Base-by-base conservation (phyloP, 2,888 invertebrate species). In the Oxycera nigricornis region DNA sequence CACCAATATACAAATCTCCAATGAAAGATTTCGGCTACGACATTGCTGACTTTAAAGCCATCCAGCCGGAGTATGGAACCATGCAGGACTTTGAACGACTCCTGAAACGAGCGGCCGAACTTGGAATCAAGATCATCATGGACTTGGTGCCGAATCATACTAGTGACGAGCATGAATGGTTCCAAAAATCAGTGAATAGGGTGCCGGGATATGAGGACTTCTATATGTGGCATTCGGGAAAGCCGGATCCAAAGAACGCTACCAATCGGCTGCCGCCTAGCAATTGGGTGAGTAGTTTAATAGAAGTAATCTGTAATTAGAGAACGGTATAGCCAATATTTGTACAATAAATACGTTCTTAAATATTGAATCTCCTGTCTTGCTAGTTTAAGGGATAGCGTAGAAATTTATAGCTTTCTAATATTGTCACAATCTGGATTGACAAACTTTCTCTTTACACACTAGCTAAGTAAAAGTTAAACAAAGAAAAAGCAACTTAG, bases 11-110 rank as follows among this genome's bases (percentile, higher is more conserved):
- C 84, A 86, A 87, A 73, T 94, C 94, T 0, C 95, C 95, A 0
- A 92, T 94, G 92, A 87, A 89, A 0, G 96, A 96, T 85, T 92
- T 93, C 82, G 96, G 95, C 0, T 96, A 96, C 79, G 96, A 96
- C 81, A 92, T 96, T 79, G 90, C 92, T 30, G 88, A 95, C 85
- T 95, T 92, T 83, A 89, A 86, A 70, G 87, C 88, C 17, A 89
- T 96, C 31, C 91, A 94, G 78, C 83, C 90, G 0, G 88, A 89
- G 72, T 95, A 91, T 81, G 95, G 96, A 0, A 91, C 88, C 0
- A 86, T 94, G 84, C 86, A 86, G 0, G 94, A 95, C 82, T 92
- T 95, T 68, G 86, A 88, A 1, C 82, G 86, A 0, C 82, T 94
- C 11, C 81, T 91, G 0, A 78, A 78, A 0, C 86, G 83, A 76